phyloP scores from a whole-genome alignment of 2,888 invertebrate species.

The Cheilosia urbana region DNA sequence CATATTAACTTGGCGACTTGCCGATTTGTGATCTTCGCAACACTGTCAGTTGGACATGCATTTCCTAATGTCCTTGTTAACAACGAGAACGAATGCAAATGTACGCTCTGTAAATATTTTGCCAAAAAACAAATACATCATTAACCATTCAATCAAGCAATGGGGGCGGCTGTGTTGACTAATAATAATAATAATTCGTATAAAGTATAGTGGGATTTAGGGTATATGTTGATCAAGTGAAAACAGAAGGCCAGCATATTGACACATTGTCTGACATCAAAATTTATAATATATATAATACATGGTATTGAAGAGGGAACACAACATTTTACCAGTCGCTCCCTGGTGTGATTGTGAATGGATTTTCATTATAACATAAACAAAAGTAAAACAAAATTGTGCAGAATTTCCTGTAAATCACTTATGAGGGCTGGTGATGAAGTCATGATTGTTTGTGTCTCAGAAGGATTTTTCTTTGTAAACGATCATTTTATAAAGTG shows the following conservation, averaged over 20 bases:
- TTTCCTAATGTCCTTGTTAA: constrained; percentile 71
- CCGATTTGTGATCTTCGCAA: constrained; percentile 27
- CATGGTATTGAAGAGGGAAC: constrained; percentile 46
- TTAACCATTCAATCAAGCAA: constrained; percentile 48
- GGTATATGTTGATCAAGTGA: constrained; percentile 25
- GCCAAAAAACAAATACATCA: constrained; percentile 5
- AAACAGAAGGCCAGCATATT: constrained; percentile 34
- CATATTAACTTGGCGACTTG: not conserved
- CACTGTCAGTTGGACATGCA: constrained; percentile 29
- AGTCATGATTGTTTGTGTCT: constrained; percentile 6
- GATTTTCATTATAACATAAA: constrained; percentile 10
- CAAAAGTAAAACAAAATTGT: constrained; percentile 22
- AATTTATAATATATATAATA: constrained; percentile 46
- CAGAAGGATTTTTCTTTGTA: constrained; percentile 26
- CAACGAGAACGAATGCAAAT: constrained; percentile 57
- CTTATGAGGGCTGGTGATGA: constrained; percentile 23
- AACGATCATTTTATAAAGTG: constrained; percentile 22
- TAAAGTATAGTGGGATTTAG: not conserved
- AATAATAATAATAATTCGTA: not conserved
- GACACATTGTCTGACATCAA: constrained; percentile 48
- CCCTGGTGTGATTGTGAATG: constrained; percentile 8
- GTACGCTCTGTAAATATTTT: constrained; percentile 49
- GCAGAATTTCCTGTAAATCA: constrained; percentile 6
- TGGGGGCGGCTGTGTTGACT: constrained; percentile 37
- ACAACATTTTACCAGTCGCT: not conserved